Evolutionary conservation across 1,140 invertebrate genomes (phyloP), one percentile per base, ranked within the genome.

Genomic region (Diuraphis noxia): DNA sequence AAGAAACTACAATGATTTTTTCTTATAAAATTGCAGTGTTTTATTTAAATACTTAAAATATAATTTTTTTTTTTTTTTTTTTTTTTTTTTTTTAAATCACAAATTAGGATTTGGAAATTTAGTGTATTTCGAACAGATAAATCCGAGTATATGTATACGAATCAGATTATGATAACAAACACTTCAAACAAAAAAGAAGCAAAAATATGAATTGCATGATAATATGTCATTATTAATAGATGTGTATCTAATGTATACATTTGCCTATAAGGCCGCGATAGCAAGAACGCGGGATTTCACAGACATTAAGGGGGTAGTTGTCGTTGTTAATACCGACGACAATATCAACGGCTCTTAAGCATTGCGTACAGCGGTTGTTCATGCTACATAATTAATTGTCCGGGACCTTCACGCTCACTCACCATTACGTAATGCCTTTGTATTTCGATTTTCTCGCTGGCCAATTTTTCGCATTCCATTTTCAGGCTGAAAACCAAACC

Each of bases 401-500:
- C 77, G 89, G 89, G 89, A 91, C 89, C 89, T 91, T 91, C 89
- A 91, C 89, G 89, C 89, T 91, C 90, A 92, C 96, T 97, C 95
- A 98, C 97, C 98, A 99, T 98, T 93, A 98, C 98, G 95, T 98
- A 99, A 95, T 99, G 98, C 95, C 98, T 96, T 94, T 98, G 98
- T 96, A 99, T 98, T 95, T 99, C 98, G 94, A 97, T 98, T 96
- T 99, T 99, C 95, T 99, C 98, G 94, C 96, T 97, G 93, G 97
- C 97, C 94, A 99, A 95, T 95, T 99, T 92, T 92, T 93, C 92
- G 91, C 93, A 93, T 92, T 93, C 93, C 93, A 93, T 92, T 93
- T 93, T 93, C 92, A 93, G 93, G 92, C 93, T 93, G 93, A 93
- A 93, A 92, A 92, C 86, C 91, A 92, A 92, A 92, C 86, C 86